Conservation (phyloP, 2,888 invertebrate genomes). For the Ennomos fuscantarius region DNA sequence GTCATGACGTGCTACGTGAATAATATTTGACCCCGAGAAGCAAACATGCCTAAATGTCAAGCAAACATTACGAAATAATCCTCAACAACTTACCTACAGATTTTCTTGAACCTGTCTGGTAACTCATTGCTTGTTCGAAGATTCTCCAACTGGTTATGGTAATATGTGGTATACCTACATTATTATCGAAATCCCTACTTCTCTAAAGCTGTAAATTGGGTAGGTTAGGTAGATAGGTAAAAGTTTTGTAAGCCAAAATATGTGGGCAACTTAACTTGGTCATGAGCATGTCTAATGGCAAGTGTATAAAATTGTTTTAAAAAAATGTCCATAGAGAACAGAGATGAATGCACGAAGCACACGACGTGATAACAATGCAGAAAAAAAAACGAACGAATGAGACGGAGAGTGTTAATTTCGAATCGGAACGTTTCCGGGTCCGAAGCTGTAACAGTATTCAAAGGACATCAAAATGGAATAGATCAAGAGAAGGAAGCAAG, state of each 20-base stretch:
- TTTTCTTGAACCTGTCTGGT: slow-evolving; percentile 32
- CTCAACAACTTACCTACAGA: slow-evolving; percentile 19
- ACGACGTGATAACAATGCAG: too few species aligned
- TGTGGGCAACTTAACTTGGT: neutral
- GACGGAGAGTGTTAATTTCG: too few species aligned
- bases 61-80: slow-evolving; percentile 14
- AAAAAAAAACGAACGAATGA: too few species aligned
- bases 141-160: slow-evolving; percentile 53
- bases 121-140: slow-evolving; percentile 36
- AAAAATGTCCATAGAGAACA: too few species aligned
- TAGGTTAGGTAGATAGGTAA: slow-evolving; percentile 7
- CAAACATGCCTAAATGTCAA: slow-evolving; percentile 16
- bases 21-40: slow-evolving; percentile 21
- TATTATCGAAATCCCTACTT: slow-evolving; percentile 14
- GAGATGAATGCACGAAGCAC: too few species aligned
- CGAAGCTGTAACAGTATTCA: too few species aligned
- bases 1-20: neutral
- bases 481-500: too few species aligned
- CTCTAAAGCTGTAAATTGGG: too few species aligned
- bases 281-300: too few species aligned
- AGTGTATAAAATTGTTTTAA: too few species aligned
- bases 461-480: too few species aligned
- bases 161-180: slow-evolving; percentile 38
- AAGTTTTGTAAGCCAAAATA: slow-evolving; percentile 6
- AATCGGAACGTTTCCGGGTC: too few species aligned